These are phyloP conservation scores for Pogonocichla stellata DNA, from an alignment of 2,113 vertebrate species.

Conservation along the genomic window DNA sequence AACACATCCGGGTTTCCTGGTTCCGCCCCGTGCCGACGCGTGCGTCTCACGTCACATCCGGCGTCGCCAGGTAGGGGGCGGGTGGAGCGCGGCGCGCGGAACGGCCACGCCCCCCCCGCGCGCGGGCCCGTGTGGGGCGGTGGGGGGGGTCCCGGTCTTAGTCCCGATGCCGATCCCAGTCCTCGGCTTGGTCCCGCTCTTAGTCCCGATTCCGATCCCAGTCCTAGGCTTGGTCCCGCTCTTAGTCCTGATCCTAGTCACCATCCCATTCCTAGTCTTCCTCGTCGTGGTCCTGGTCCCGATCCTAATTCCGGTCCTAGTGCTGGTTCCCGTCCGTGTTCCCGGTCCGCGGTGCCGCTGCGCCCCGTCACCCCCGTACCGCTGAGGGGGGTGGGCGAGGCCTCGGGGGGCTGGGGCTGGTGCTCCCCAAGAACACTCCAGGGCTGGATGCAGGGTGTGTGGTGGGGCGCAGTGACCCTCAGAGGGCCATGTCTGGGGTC, in stretches of 20 bases:
- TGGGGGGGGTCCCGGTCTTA: rapidly evolving
- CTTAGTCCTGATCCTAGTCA: no score
- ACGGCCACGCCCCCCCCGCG: rapidly evolving
- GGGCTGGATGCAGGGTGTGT: rapidly evolving
- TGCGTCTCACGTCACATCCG: not conserved
- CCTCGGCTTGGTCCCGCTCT: rapidly evolving
- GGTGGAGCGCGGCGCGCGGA: not conserved
- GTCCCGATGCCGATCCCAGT: rapidly evolving
- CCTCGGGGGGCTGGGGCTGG: no score
- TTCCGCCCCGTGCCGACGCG: rapidly evolving
- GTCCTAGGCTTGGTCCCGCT: rapidly evolving
- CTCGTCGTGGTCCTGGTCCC: not conserved
- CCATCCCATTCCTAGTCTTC: no score
- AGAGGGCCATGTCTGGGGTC: not conserved
- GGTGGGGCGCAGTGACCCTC: rapidly evolving
- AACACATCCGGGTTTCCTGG: not conserved
- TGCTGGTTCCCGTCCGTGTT: not conserved
- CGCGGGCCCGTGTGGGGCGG: rapidly evolving
- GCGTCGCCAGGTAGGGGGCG: rapidly evolving
- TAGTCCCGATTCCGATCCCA: rapidly evolving
- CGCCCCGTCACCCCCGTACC: not conserved
- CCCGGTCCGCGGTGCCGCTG: not conserved
- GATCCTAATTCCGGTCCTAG: not conserved
- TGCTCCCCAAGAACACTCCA: rapidly evolving
- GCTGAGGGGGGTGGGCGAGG: not conserved